Conservation (phyloP, 2,113 vertebrate species). For the Tor tambroides region DNA sequence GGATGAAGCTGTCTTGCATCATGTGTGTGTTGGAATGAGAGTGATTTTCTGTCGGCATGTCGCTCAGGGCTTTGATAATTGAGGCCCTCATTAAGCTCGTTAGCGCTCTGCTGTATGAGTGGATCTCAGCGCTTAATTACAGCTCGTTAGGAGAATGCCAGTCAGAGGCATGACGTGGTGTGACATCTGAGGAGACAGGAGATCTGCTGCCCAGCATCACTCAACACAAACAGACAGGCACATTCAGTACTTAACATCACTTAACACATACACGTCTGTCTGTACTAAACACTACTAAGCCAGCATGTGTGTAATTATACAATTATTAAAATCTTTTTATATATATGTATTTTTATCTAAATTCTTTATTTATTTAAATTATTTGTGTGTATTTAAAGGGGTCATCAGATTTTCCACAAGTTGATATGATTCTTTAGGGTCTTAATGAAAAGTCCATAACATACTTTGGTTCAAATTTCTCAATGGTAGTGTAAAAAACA, state of each 20-base stretch:
- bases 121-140: conserved; percentile 74
- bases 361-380: no score
- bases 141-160: conserved; percentile 75
- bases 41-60: conserved; percentile 1
- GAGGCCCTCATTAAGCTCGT: conserved; percentile 73
- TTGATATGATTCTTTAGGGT: no score
- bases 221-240: conserved; percentile 6
- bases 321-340: no score
- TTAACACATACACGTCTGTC: neutral
- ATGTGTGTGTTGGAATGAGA: conserved; percentile 24
- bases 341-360: no score
- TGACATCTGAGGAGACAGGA: conserved; percentile 29
- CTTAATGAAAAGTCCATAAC: no score
- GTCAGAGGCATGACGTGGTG: conserved; percentile 67
- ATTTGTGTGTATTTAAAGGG: no score
- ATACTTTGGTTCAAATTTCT: no score
- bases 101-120: conserved; percentile 67
- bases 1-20: conserved; percentile 47
- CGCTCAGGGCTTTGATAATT: conserved; percentile 71
- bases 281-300: neutral
- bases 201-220: conserved; percentile 33
- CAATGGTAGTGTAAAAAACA: no score
- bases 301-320: neutral
- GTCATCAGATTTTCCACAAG: no score
- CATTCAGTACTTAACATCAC: neutral